These are phyloP conservation scores for Himalopsyche kuldschensis DNA, from an alignment of 2,888 invertebrate species.

Conservation along the genomic window DNA sequence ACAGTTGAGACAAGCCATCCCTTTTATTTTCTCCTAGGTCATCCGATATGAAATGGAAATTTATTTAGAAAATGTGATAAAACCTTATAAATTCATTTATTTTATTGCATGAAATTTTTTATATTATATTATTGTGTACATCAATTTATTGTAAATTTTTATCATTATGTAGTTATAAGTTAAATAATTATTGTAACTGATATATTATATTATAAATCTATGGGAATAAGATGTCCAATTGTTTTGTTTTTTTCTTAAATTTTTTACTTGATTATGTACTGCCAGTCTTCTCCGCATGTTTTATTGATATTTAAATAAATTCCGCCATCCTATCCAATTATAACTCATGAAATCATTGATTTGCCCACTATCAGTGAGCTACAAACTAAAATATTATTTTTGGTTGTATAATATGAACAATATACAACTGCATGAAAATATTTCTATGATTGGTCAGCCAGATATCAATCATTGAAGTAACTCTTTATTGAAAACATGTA, in stretches of 20 bases:
- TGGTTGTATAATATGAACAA: too few species aligned
- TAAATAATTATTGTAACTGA: background rate
- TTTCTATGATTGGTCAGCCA: too few species aligned
- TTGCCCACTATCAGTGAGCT: too few species aligned
- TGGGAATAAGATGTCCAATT: background rate
- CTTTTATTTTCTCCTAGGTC: background rate
- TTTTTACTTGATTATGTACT: background rate
- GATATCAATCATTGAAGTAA: too few species aligned
- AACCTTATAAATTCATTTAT: background rate
- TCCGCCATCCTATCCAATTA: background rate
- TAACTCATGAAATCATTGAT: too few species aligned
- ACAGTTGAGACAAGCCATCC: background rate
- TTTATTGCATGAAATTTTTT: background rate
- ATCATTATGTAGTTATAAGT: background rate
- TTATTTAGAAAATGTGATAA: background rate
- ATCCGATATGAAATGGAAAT: background rate
- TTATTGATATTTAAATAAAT: background rate
- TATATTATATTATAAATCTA: background rate
- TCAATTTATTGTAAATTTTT: background rate
- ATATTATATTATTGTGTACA: background rate
- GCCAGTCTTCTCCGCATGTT: background rate
- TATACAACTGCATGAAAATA: too few species aligned
- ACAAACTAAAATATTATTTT: too few species aligned
- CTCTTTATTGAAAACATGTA: too few species aligned
- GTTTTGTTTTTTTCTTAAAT: background rate